A percentile compares a stretch with the other conserved stretches of the same genome.
Evolutionary conservation across 2,113 vertebrate species (phyloP).

Genomic region (Trematocara unimaculatum): DNA sequence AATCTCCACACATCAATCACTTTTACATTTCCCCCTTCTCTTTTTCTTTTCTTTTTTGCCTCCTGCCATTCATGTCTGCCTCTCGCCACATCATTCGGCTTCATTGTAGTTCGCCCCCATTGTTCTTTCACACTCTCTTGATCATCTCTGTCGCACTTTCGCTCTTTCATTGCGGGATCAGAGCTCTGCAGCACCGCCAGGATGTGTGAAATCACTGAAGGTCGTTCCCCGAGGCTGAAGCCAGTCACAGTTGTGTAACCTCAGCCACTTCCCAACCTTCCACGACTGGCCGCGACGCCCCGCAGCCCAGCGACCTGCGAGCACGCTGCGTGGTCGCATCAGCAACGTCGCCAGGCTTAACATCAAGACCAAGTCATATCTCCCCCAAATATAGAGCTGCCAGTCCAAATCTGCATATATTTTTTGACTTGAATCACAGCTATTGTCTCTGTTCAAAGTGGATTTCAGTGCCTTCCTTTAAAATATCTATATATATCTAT

Average conservation of each 20-base stretch:
- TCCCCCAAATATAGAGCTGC: slow-evolving; percentile 47
- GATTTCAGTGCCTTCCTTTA: background rate
- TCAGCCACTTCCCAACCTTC: slow-evolving; percentile 28
- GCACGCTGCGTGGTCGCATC: slow-evolving; percentile 1
- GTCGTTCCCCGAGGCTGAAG: background rate
- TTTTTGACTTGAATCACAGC: background rate
- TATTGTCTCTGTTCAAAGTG: background rate
- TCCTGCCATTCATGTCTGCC: background rate
- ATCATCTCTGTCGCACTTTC: background rate
- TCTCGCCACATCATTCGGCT: background rate
- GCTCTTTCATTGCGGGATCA: slow-evolving; percentile 21
- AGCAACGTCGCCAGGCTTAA: slow-evolving; percentile 29
- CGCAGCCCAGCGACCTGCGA: slow-evolving; percentile 23
- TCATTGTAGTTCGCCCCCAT: slow-evolving; percentile 1
- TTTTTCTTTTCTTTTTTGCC: background rate
- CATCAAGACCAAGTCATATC: slow-evolving; percentile 31
- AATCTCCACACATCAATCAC: slow-evolving; percentile 23
- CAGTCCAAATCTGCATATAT: background rate
- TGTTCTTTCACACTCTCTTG: slow-evolving; percentile 40
- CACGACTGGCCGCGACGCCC: slow-evolving; percentile 4
- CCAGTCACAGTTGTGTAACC: slow-evolving; percentile 57
- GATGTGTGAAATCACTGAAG: slow-evolving; percentile 4
- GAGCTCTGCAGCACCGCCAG: background rate
- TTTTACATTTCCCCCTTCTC: background rate
- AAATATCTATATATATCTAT: too few species aligned